These are phyloP conservation scores for Alectoris magna DNA, from an alignment of 2,797 vertebrate genomes.

Conservation along the genomic window DNA sequence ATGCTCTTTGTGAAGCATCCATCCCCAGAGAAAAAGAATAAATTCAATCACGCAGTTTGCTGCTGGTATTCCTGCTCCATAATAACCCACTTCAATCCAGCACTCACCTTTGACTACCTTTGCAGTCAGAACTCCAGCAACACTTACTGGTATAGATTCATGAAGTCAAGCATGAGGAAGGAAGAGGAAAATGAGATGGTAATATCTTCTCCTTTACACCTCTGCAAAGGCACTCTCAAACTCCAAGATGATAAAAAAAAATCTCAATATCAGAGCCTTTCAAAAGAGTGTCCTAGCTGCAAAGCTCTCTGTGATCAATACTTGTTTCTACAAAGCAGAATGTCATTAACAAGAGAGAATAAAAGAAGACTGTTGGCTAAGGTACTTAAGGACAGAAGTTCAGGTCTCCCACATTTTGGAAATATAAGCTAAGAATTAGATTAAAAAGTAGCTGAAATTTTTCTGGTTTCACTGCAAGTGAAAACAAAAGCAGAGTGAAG, in stretches of 20 bases:
- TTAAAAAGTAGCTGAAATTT: neutral
- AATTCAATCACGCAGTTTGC: neutral
- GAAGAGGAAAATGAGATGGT: neutral
- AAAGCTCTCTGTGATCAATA: neutral
- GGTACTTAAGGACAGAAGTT: neutral
- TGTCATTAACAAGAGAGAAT: neutral
- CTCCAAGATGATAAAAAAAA: neutral
- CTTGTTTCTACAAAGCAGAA: neutral
- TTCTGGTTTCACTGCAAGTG: neutral
- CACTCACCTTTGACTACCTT: neutral
- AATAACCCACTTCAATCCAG: neutral
- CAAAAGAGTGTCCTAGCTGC: neutral
- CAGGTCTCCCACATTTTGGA: neutral
- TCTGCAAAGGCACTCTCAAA: neutral
- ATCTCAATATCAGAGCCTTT: neutral
- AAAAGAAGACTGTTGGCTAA: neutral
- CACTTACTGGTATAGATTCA: neutral
- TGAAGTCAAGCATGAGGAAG: fast-evolving
- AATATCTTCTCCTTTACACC: neutral
- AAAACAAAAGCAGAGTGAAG: neutral
- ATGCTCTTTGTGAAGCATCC: neutral
- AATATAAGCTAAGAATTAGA: neutral
- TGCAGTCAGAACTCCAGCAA: neutral
- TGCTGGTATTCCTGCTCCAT: neutral
- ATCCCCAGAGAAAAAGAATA: neutral